phyloP scores from a whole-genome alignment of 2,888 invertebrate genomes.

The Apoda limacodes region DNA sequence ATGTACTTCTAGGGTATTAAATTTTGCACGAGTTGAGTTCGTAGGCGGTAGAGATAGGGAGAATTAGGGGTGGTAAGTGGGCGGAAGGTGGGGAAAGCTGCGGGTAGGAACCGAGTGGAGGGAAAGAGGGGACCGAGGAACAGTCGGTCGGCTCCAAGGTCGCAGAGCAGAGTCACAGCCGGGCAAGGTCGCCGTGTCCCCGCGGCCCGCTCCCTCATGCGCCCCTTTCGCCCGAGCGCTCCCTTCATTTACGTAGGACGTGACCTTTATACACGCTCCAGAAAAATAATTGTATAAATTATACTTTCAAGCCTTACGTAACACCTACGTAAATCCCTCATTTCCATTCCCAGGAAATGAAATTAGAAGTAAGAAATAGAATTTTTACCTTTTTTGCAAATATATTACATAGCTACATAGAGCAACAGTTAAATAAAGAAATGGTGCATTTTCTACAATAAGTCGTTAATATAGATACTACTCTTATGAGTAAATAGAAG shows the following conservation, averaged over 20 bases:
- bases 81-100: constrained; percentile 20
- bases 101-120: constrained; percentile 20
- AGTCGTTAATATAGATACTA: no score
- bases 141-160: constrained; percentile 42
- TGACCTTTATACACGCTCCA: constrained; percentile 65
- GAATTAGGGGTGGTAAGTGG: constrained; percentile 27
- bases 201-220: constrained; percentile 41
- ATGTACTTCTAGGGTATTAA: constrained; percentile 36
- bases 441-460: no score
- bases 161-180: constrained; percentile 70
- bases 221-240: constrained; percentile 44
- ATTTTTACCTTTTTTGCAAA: no score
- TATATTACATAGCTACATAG: no score
- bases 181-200: constrained; percentile 67
- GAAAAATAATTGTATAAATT: constrained; percentile 63
- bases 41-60: constrained; percentile 33
- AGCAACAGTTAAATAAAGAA: no score
- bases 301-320: constrained; percentile 42
- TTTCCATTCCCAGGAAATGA: no score
- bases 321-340: no score
- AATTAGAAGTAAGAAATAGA: no score
- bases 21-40: constrained; percentile 54
- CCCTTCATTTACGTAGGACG: constrained; percentile 63
- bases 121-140: constrained; percentile 21
- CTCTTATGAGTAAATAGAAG: no score